Conservation (phyloP, 92 coral and sea anemone species). For the Zoanthus sociatus region DNA sequence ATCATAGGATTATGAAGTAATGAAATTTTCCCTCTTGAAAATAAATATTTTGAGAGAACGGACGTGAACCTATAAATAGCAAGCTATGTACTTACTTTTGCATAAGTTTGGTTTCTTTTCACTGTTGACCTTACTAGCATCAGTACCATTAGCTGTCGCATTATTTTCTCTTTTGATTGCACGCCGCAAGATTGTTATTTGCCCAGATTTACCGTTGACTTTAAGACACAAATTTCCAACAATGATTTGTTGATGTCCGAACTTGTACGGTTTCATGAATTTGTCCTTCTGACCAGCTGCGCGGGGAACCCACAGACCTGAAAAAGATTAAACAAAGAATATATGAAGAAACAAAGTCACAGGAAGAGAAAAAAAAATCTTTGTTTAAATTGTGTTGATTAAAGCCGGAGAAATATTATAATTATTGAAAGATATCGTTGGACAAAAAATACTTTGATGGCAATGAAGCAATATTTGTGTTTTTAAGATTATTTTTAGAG, state of each 20-base stretch:
- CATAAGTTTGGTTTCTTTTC: constrained; percentile 1
- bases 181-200: not conserved
- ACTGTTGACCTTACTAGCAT: not conserved
- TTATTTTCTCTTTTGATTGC: constrained; percentile 10
- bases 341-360: not conserved
- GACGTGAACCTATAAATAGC: too few species aligned
- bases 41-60: too few species aligned
- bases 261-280: not conserved
- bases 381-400: too few species aligned
- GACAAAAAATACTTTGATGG: too few species aligned
- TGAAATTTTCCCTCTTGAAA: too few species aligned
- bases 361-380: not conserved
- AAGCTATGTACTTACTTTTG: not conserved
- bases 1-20: too few species aligned
- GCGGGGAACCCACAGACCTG: constrained; percentile 1
- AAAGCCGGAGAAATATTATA: too few species aligned
- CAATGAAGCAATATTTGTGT: too few species aligned
- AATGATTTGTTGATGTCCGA: not conserved
- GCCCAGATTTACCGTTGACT: constrained; percentile 2
- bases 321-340: not conserved
- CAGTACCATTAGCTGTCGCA: not conserved
- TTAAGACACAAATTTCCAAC: constrained; percentile 16
- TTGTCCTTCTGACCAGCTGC: not conserved
- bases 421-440: too few species aligned
- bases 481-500: too few species aligned